phyloP scores from a whole-genome alignment of 2,888 invertebrate species.

The Junonia oenone region DNA sequence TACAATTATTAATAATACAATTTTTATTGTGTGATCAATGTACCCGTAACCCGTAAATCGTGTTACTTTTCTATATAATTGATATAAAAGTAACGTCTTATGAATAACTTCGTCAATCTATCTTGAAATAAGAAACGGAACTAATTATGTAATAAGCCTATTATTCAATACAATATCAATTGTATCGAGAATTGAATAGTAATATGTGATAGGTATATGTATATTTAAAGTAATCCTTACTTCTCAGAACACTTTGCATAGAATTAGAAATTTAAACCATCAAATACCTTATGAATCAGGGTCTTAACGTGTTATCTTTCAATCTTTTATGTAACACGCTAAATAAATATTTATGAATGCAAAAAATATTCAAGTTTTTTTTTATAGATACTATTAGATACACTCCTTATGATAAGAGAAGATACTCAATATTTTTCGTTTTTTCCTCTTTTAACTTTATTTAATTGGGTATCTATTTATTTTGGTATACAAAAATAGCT shows the following conservation, averaged over 20 bases:
- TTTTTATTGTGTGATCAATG: too few species aligned
- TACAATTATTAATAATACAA: background rate
- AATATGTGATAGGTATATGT: background rate
- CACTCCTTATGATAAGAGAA: background rate
- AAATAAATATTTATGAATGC: constrained; percentile 11
- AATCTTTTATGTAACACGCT: constrained; percentile 7
- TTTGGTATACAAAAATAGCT: too few species aligned
- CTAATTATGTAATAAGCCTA: too few species aligned
- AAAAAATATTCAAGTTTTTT: background rate
- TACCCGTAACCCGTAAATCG: too few species aligned
- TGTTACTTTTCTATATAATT: too few species aligned
- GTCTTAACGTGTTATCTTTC: background rate
- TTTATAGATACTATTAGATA: background rate
- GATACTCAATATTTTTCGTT: too few species aligned
- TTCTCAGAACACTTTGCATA: constrained; percentile 3
- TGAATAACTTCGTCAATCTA: too few species aligned
- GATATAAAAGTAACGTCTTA: too few species aligned
- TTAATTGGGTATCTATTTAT: too few species aligned
- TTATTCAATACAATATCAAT: too few species aligned
- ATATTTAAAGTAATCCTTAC: background rate
- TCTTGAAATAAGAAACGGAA: too few species aligned
- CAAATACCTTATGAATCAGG: constrained; percentile 2
- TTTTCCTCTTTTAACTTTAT: background rate
- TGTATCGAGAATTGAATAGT: too few species aligned
- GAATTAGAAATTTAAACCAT: constrained; percentile 13